Evolutionary conservation across 1,140 invertebrate genomes (phyloP).

Genomic region (Drosophila pseudoananassae): DNA sequence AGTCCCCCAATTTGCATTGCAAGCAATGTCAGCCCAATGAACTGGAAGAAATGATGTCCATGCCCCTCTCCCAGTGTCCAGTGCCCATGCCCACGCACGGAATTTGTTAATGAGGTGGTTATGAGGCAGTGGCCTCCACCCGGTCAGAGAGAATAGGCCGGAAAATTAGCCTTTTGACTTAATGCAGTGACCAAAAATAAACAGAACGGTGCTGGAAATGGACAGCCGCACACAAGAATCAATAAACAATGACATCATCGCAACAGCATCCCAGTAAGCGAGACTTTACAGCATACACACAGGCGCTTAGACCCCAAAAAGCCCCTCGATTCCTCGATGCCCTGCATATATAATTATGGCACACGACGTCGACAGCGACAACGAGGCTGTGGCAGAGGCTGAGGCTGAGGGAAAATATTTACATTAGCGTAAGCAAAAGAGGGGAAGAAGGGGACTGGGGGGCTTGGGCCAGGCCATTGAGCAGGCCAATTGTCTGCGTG

Average conservation of each 20-base stretch:
- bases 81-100: conserved; percentile 47
- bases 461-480: conserved; percentile 50
- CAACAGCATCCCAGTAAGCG: conserved; percentile 37
- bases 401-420: conserved; percentile 64
- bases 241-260: conserved; percentile 78
- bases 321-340: background rate
- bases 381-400: conserved; percentile 5
- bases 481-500: conserved; percentile 72
- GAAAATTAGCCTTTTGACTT: conserved; percentile 59
- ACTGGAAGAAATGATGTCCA: conserved; percentile 57
- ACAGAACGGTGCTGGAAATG: conserved; percentile 53
- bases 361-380: conserved; percentile 19
- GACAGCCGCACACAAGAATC: conserved; percentile 51
- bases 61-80: conserved; percentile 1
- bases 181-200: conserved; percentile 58
- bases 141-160: background rate
- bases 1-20: conserved; percentile 62
- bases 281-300: conserved; percentile 61
- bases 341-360: conserved; percentile 79
- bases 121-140: no score
- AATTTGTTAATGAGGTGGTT: conserved; percentile 65
- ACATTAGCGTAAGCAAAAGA: conserved; percentile 73
- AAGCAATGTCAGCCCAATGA: conserved; percentile 47
- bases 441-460: conserved; percentile 1
- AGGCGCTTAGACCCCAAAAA: conserved; percentile 27